A percentile compares a stretch with the other conserved stretches of the same genome.
These are phyloP conservation scores for Ptilodon capucinus DNA, from an alignment of 2,888 invertebrate species.

Conservation along the genomic window DNA sequence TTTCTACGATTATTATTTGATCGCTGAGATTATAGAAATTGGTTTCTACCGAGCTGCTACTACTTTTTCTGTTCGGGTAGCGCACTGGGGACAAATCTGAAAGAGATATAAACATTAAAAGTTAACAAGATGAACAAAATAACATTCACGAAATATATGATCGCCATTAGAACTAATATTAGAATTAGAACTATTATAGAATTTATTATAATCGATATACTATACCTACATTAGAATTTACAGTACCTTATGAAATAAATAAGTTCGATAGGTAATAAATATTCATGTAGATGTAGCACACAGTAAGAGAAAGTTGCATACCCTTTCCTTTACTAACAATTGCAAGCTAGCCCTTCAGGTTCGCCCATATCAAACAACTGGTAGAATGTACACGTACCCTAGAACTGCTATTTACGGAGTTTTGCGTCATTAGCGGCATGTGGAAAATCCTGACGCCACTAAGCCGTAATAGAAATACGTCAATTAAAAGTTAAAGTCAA, in stretches of 20 bases:
- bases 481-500: too few species aligned
- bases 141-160: too few species aligned
- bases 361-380: constrained; percentile 1
- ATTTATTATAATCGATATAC: too few species aligned
- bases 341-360: constrained; percentile 15
- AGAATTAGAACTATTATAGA: too few species aligned
- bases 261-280: constrained; percentile 28
- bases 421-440: neutral
- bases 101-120: constrained; percentile 29
- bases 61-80: constrained; percentile 84
- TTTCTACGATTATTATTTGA: constrained; percentile 83
- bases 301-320: constrained; percentile 34
- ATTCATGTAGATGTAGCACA: constrained; percentile 27
- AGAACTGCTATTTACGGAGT: constrained; percentile 1
- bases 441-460: too few species aligned
- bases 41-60: constrained; percentile 84
- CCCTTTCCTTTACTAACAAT: constrained; percentile 26
- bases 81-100: constrained; percentile 85
- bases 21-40: constrained; percentile 86
- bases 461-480: too few species aligned
- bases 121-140: neutral
- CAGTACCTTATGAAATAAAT: constrained; percentile 13
- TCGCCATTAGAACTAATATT: too few species aligned
- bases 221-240: too few species aligned
- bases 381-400: neutral